Base-by-base conservation (phyloP, 2,113 vertebrate species). In the Puntigrus tetrazona region DNA sequence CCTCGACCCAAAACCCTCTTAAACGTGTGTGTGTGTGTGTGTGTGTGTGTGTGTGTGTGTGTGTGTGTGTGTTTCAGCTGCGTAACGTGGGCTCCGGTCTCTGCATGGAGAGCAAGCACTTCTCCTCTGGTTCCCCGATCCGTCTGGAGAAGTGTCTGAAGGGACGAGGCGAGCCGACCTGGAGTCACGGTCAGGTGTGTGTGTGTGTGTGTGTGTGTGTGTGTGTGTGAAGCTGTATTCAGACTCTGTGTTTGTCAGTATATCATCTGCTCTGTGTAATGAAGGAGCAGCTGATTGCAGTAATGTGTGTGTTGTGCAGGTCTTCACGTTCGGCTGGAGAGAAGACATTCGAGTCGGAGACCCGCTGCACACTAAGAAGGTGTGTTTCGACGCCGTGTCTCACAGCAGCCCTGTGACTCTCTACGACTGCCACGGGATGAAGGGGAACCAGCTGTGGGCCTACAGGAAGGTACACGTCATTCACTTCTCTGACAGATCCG, bases 391-490 rank as follows among this genome's bases (percentile, higher is more conserved):
- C 5, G 97, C 98, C 59, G 83, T 98, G 78, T 99, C 97, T 16
- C 95, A 96, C 91, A 97, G 91, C 92, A 98, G 98, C 90, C 96
- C 95, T 0, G 95, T 99, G 81, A 99, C 97, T 0, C 95, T 99
- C 81, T 99, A 97, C 7, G 97, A 99, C 91, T 99, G 98, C 38
- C 98, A 99, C 61, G 95, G 98, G 89, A 99, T 99, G 97, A 98
- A 95, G 91, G 98, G 98, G 1, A 99, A 99, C 94, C 98, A 99
- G 94, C 95, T 98, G 75, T 99, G 98, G 98, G 95, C 94, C 90
- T 99, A 99, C 90, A 92, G 95, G 52, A 94, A 95, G 94, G 97
- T 98, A 47, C 45, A 47, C 11, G 43, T 45, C 43, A 45, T 45
- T 45, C 10, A 41, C 43, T 45, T 45, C 43, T 45, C 43, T 11